phyloP scores from a whole-genome alignment of 2,888 invertebrate species.

The Euproctis similis region DNA sequence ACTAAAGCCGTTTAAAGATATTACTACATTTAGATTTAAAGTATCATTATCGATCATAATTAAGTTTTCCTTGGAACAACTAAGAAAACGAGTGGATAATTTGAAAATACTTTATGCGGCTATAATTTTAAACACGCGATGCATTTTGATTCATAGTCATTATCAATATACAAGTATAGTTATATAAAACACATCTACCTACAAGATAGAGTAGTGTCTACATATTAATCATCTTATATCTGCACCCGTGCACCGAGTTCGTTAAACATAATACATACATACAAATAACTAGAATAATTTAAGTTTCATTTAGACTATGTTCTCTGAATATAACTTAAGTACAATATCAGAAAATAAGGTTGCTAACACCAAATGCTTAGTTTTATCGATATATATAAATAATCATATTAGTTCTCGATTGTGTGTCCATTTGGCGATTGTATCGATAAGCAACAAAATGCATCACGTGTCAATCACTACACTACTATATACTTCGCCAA shows the following conservation, averaged over 20 bases:
- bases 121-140: slow-evolving; percentile 24
- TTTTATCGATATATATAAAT: slow-evolving; percentile 18
- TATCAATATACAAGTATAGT: slow-evolving; percentile 2
- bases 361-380: slow-evolving; percentile 25
- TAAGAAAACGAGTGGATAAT: too few relatives aligned
- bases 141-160: slow-evolving; percentile 19
- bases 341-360: slow-evolving; percentile 25
- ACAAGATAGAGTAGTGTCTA: slow-evolving; percentile 19
- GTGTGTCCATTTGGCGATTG: slow-evolving; percentile 5
- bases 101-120: too few relatives aligned
- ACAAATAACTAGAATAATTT: slow-evolving; percentile 17
- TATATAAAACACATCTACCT: slow-evolving; percentile 15
- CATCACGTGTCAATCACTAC: slow-evolving; percentile 31
- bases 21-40: too few relatives aligned
- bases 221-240: slow-evolving; percentile 9
- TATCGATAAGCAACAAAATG: slow-evolving; percentile 20
- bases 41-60: too few relatives aligned
- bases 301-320: slow-evolving; percentile 8
- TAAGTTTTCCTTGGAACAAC: too few relatives aligned
- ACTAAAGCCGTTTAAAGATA: too few relatives aligned
- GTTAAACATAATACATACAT: slow-evolving; percentile 10
- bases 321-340: slow-evolving; percentile 18
- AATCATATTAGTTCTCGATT: slow-evolving; percentile 10
- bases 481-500: slow-evolving; percentile 26
- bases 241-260: slow-evolving; percentile 15